Conservation (phyloP, 2,797 vertebrate species). For the Neopelma chrysocephalum region DNA sequence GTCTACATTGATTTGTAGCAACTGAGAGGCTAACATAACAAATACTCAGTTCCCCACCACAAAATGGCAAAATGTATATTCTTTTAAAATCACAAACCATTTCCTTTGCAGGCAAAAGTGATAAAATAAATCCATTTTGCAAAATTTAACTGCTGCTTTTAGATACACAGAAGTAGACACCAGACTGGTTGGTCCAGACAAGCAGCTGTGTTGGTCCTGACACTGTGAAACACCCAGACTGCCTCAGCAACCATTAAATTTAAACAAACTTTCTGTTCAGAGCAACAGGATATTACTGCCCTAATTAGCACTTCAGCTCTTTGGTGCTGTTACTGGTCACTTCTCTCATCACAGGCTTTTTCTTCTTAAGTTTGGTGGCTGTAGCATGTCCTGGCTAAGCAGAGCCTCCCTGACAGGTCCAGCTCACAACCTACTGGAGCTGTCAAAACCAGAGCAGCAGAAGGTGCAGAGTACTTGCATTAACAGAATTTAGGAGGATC, state of each 20-base stretch:
- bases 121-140: not conserved
- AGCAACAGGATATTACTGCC: not conserved
- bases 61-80: not conserved
- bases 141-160: not conserved
- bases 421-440: not conserved
- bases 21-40: not conserved
- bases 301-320: not conserved
- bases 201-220: not conserved
- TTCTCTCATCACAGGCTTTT: not conserved
- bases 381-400: not conserved
- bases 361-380: not conserved
- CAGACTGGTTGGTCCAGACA: not conserved
- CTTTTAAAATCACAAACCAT: not conserved
- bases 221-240: not conserved
- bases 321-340: not conserved
- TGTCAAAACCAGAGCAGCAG: not conserved
- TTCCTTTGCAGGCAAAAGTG: not conserved
- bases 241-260: not conserved
- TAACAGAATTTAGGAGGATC: not conserved
- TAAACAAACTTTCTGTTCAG: not conserved
- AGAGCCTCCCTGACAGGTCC: not conserved
- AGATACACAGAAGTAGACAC: not conserved
- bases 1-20: not conserved
- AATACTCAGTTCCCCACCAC: not conserved
- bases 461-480: not conserved